Percentiles rank a stretch among this genome's conserved stretches.
phyloP scores from a whole-genome alignment of 2,797 vertebrate genomes.

The Myotis pilosus region DNA sequence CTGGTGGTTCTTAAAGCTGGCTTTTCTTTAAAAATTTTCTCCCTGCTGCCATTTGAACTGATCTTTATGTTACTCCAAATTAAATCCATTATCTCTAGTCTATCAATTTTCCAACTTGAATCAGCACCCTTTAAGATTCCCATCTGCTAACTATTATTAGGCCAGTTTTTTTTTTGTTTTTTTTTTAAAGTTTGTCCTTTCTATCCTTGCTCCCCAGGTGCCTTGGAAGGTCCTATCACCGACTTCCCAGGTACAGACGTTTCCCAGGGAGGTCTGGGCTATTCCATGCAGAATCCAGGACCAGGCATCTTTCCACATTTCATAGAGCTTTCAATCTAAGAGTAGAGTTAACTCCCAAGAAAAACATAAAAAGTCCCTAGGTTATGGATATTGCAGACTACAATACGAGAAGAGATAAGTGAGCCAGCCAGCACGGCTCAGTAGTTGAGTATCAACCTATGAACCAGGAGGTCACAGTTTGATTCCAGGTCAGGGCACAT shows the following conservation, averaged over 20 bases:
- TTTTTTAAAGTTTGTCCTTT: not conserved
- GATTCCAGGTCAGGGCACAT: no score
- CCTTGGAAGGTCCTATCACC: not conserved
- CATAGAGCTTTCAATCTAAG: not conserved
- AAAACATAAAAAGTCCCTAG: not conserved
- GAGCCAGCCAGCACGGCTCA: no score
- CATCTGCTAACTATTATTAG: slow-evolving; percentile 56
- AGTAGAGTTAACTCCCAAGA: not conserved
- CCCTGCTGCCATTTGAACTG: slow-evolving; percentile 60
- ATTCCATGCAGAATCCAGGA: not conserved
- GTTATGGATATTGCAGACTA: not conserved
- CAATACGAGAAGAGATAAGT: not conserved
- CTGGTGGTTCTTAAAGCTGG: slow-evolving; percentile 21
- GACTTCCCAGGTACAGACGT: not conserved
- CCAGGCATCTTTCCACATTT: not conserved
- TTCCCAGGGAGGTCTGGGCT: not conserved
- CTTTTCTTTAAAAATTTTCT: not conserved
- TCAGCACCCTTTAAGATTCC: slow-evolving; percentile 57
- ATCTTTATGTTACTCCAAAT: slow-evolving; percentile 68
- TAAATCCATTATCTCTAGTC: slow-evolving; percentile 76
- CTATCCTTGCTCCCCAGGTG: not conserved
- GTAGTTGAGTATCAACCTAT: no score
- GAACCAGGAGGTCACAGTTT: no score
- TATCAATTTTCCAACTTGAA: slow-evolving; percentile 70
- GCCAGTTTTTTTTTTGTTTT: not conserved